Evolutionary conservation across 2,888 invertebrate species (phyloP).

Genomic region (Scaptomyza reducta): DNA sequence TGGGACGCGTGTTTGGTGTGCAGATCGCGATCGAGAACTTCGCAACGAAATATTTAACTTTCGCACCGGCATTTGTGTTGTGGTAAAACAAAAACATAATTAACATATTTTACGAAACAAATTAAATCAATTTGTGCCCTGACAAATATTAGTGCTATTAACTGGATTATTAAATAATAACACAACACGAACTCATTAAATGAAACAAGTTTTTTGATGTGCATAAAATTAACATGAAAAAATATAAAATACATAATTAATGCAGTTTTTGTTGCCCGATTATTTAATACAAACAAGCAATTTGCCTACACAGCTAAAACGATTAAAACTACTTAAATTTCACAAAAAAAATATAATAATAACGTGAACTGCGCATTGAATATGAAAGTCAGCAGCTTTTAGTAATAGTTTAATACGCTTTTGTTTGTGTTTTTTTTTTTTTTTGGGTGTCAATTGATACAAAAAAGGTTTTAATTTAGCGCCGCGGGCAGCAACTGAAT

Average conservation of each 20-base stretch:
- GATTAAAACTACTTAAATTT: constrained; percentile 21
- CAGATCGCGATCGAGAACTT: constrained; percentile 52
- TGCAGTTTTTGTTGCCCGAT: constrained; percentile 3
- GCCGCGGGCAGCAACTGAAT: neutral
- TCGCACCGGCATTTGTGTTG: neutral
- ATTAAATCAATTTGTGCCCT: constrained; percentile 15
- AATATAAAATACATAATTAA: constrained; percentile 8
- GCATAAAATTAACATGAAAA: neutral
- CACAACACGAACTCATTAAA: constrained; percentile 12
- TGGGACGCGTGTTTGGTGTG: constrained; percentile 57
- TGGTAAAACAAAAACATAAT: constrained; percentile 30
- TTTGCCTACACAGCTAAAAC: constrained; percentile 32
- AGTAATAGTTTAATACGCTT: constrained; percentile 20
- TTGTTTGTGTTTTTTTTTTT: constrained; percentile 17
- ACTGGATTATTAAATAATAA: constrained; percentile 8
- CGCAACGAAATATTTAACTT: constrained; percentile 9
- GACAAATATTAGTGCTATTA: constrained; percentile 1
- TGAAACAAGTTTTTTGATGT: constrained; percentile 3
- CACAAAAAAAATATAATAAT: neutral
- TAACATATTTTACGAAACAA: constrained; percentile 1
- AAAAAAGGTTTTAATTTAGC: constrained; percentile 32
- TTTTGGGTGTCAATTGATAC: constrained; percentile 25
- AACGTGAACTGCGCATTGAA: constrained; percentile 39
- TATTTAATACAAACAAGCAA: constrained; percentile 10
- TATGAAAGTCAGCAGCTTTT: constrained; percentile 37